Evolutionary conservation across 2,797 vertebrate species (phyloP), one percentile per base, ranked within the genome.

Genomic region (Phrynocephalus forsythii): DNA sequence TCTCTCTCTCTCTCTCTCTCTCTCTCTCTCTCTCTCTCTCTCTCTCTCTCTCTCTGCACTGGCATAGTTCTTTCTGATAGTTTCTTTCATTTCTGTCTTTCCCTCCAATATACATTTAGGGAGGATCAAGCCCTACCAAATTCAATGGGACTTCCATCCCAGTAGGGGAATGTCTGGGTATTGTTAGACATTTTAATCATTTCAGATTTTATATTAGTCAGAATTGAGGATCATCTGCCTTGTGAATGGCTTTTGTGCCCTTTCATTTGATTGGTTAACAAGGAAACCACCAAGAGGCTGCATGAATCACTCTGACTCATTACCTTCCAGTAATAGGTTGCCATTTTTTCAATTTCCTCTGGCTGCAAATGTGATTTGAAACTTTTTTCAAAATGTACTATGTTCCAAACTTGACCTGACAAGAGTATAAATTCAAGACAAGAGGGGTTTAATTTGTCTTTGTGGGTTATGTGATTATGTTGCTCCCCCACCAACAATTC

Each of bases 231-330:
- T 90, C 84, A 73, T 84, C 83, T 91, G 90, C 84, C 28, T 78
- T 89, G 52, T 71, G 90, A 95, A 95, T 38, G 87, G 78, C 16
- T 76, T 92, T 86, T 84, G 18, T 95, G 93, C 82, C 94, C 93
- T 96, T 96, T 95, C 69, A 11, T 88, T 88, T 89, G 85, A 96
- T 94, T 94, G 95, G 92, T 83, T 93, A n/a, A 0, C 22, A 28
- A 3, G 91, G 86, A 95, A 94, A 89, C 79, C 86, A 92, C 89
- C 82, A 85, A 92, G 83, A 93, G 26, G 66, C 88, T 94, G 48
- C 78, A 79, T 94, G 92, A 95, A 93, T 95, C 94, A 93, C 22
- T 92, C 88, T 93, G 93, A 94, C 86, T 95, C 90, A 93, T 93
- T 95, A 91, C 28, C 82, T 92, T 67, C 88, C 91, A 92, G 85